phyloP scores from a whole-genome alignment of 2,888 invertebrate species.

The Pyrgus malvae region DNA sequence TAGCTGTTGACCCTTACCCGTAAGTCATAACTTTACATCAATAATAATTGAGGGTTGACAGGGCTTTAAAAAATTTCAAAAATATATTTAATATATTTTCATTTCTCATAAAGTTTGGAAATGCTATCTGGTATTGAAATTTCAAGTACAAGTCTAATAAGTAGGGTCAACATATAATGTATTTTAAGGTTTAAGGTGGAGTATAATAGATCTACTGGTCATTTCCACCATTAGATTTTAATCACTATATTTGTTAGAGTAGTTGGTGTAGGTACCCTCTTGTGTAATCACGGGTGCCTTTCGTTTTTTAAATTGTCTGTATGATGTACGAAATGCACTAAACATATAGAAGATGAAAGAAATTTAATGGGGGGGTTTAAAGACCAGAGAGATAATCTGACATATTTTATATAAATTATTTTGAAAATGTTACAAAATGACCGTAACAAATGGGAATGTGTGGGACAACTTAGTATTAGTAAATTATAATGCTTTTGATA shows the following conservation, averaged over 20 bases:
- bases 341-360: slow-evolving; percentile 91
- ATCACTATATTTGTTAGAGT: slow-evolving; percentile 80
- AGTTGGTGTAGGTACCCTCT: slow-evolving; percentile 79
- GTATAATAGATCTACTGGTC: slow-evolving; percentile 44
- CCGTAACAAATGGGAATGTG: slow-evolving; percentile 69
- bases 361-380: slow-evolving; percentile 60
- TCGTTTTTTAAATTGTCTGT: slow-evolving; percentile 83
- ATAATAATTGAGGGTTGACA: too few species aligned
- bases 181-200: slow-evolving; percentile 55
- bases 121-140: neutral
- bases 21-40: slow-evolving; percentile 14
- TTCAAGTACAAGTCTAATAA: too few species aligned
- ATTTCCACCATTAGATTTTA: slow-evolving; percentile 71
- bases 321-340: slow-evolving; percentile 94
- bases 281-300: slow-evolving; percentile 80
- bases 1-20: slow-evolving; percentile 51
- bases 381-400: slow-evolving; percentile 64
- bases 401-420: slow-evolving; percentile 71
- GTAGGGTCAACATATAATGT: slow-evolving; percentile 54
- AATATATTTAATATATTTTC: too few species aligned
- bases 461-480: slow-evolving; percentile 77
- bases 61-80: too few species aligned
- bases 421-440: slow-evolving; percentile 56
- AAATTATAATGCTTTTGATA: slow-evolving; percentile 73
- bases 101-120: too few species aligned